A percentile compares a stretch with the other conserved stretches of the same genome.
Evolutionary conservation across 1,140 invertebrate genomes (phyloP).

Genomic region (Ips typographus): DNA sequence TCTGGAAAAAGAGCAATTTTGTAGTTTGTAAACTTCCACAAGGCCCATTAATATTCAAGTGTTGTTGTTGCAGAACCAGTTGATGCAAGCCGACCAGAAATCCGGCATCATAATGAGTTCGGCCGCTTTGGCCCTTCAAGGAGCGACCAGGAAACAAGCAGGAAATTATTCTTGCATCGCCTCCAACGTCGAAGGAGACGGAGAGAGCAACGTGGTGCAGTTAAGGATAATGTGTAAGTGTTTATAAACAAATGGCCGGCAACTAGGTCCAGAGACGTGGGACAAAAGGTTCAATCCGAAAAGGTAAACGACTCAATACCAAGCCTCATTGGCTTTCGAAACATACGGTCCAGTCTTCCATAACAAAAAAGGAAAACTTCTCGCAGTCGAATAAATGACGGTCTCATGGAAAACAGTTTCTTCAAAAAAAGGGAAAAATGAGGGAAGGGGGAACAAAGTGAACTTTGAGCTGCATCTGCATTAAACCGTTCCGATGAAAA

Average conservation of each 20-base stretch:
- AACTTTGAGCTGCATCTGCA: constrained; percentile 11
- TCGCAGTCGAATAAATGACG: constrained; percentile 7
- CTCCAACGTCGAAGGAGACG: constrained; percentile 86
- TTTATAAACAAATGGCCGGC: constrained; percentile 8
- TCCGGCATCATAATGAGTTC: constrained; percentile 81
- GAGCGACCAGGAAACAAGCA: constrained; percentile 73
- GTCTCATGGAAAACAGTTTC: constrained; percentile 5
- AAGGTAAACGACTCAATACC: constrained; percentile 11
- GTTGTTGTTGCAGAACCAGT: constrained; percentile 64
- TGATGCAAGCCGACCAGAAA: constrained; percentile 78
- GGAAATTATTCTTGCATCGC: constrained; percentile 87
- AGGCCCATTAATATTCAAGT: too few relatives aligned
- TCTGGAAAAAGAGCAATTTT: too few relatives aligned
- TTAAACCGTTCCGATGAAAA: constrained; percentile 8
- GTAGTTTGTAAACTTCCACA: too few relatives aligned
- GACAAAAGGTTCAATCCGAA: constrained; percentile 4
- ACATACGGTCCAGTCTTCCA: too few relatives aligned
- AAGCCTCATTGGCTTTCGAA: constrained; percentile 9
- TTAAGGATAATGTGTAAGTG: constrained; percentile 90
- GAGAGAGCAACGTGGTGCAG: constrained; percentile 75
- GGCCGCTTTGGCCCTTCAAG: constrained; percentile 75
- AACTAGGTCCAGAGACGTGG: constrained; percentile 6
- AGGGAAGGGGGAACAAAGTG: background rate
- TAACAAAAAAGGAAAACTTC: too few relatives aligned
- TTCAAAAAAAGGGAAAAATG: background rate